Evolutionary conservation across 2,888 invertebrate species (phyloP), one percentile per base, ranked within the genome.

Genomic region (Rotaria socialis): DNA sequence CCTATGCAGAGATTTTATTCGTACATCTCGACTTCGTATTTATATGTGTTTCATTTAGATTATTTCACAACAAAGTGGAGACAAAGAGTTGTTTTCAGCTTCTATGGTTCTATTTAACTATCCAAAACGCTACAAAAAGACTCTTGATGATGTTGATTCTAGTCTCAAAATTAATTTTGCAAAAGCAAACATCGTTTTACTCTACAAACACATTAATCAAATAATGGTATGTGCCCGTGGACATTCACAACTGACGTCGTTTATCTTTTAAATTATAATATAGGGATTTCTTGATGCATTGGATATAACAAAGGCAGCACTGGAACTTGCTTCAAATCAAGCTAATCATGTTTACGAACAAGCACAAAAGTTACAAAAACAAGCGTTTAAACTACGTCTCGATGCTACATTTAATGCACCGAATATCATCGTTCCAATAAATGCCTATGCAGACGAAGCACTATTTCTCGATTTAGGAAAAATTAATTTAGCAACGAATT

Each of bases 261-360:
- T 55, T 55, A 55, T 22, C 6, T 55, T 8, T 22, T 55, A 2
- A 4, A 6, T 5, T 7, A 55, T 22, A 22, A 55, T 55, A 55
- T 55, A 96, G 96, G 93, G 93, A 88, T 97, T 96, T 91, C 90
- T 96, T 60, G 94, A 95, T 90, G 94, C 95, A 89, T 97, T 97
- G 92, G 95, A 96, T 94, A 93, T 94, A 3, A 96, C 97, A 0
- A 95, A 95, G 90, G 43, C 43, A 43, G 75, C 75, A 43, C 41
- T 58, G 2, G 58, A 84, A 50, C 14, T 67, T 7, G 52, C 27
- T 41, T 47, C 24, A 19, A 11, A n/a, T 14, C 74, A 56, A 50
- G 41, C 55, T 56, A 80, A 85, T 75, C 43, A 35, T 56, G 41
- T 56, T 19, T 43, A 35, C 50, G 86, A 86, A 55, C n/a, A 74